These are phyloP conservation scores for Calliphora vicina DNA, from an alignment of 1,140 invertebrate species.

Conservation along the genomic window DNA sequence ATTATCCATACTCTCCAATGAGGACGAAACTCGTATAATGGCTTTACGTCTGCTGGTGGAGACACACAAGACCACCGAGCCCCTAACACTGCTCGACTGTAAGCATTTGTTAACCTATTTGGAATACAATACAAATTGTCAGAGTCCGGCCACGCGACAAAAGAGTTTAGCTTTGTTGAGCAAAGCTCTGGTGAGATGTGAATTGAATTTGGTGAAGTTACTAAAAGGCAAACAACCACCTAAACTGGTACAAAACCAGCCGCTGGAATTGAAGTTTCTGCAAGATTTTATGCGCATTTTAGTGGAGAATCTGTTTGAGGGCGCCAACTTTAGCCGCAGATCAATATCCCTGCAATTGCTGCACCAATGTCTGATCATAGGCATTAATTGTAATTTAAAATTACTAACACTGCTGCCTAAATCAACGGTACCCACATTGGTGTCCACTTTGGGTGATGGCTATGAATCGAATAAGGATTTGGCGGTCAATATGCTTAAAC, in stretches of 20 bases:
- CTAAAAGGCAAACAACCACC: constrained; percentile 31
- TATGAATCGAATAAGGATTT: constrained; percentile 82
- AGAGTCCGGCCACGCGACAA: constrained; percentile 71
- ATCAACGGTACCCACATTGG: constrained; percentile 64
- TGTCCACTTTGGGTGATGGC: constrained; percentile 74
- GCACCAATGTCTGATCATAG: constrained; percentile 40
- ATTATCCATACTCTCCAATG: constrained; percentile 42
- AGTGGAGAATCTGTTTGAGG: constrained; percentile 67
- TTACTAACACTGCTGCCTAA: constrained; percentile 50
- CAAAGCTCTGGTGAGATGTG: constrained; percentile 66
- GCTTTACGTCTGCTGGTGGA: constrained; percentile 77
- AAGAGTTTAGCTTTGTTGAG: constrained; percentile 70
- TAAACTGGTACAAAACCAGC: constrained; percentile 40
- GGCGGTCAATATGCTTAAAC: constrained; percentile 67
- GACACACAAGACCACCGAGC: constrained; percentile 77
- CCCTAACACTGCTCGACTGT: constrained; percentile 71
- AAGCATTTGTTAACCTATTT: constrained; percentile 74
- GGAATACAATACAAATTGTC: constrained; percentile 75
- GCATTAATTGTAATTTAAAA: constrained; percentile 27
- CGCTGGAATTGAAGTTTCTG: constrained; percentile 41
- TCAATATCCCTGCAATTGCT: constrained; percentile 68
- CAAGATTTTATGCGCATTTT: constrained; percentile 62
- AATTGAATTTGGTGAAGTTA: constrained; percentile 46
- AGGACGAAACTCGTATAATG: constrained; percentile 63
- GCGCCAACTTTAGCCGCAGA: constrained; percentile 76